phyloP scores from a whole-genome alignment of 2,888 invertebrate species.

The Chaetogeoica ovagalla region DNA sequence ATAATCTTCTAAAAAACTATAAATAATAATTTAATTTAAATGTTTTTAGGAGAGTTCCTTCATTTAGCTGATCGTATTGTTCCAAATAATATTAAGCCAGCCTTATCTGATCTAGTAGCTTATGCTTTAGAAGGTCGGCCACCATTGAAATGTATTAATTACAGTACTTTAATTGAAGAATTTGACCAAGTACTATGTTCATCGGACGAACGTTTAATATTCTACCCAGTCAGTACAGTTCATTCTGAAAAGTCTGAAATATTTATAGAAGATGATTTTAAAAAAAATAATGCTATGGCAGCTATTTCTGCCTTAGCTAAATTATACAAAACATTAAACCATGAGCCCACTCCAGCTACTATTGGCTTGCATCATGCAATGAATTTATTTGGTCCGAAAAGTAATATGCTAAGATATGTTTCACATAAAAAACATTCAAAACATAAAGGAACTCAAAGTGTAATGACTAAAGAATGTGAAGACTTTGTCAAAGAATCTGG shows the following conservation, averaged over 20 bases:
- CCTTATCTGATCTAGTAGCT: conserved; percentile 79
- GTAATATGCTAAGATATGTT: conserved; percentile 28
- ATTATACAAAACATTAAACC: conserved; percentile 77
- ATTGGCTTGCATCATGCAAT: conserved; percentile 74
- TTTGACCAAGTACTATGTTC: conserved; percentile 46
- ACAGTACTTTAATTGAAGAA: conserved; percentile 27
- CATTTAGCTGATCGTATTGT: conserved; percentile 86
- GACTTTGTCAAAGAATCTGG: conserved; percentile 77
- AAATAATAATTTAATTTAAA: conserved; percentile 52
- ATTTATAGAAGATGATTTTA: conserved; percentile 61
- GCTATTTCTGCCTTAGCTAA: conserved; percentile 80
- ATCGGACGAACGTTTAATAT: conserved; percentile 46
- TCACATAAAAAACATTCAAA: conserved; percentile 49
- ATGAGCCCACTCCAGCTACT: conserved; percentile 79
- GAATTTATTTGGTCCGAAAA: conserved; percentile 51
- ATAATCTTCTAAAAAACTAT: neutral
- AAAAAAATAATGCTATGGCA: conserved; percentile 69
- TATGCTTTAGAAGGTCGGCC: conserved; percentile 63
- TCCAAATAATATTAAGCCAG: conserved; percentile 82
- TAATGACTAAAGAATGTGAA: conserved; percentile 64
- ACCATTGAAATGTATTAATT: conserved; percentile 28
- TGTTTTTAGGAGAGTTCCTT: conserved; percentile 73
- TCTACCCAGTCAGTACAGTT: conserved; percentile 27
- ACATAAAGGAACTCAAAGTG: conserved; percentile 54
- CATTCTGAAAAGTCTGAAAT: conserved; percentile 39